Evolutionary conservation across 2,888 invertebrate genomes (phyloP), one percentile per base, ranked within the genome.

Genomic region (Bibio marci): DNA sequence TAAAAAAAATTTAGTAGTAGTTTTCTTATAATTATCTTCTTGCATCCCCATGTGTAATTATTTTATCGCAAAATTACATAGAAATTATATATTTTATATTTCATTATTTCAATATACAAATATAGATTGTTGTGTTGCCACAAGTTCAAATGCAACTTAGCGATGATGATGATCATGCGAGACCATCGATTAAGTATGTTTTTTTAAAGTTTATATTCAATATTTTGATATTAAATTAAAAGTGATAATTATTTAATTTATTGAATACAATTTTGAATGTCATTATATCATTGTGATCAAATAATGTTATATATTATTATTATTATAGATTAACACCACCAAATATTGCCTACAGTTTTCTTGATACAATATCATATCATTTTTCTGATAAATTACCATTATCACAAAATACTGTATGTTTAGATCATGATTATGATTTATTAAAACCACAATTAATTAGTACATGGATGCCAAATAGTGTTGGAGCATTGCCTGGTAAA

Each of bases 381-480:
- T 63, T 60, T 44, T 54, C 55, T 26, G 62, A 62, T 46, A 59
- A 60, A 44, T 45, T 72, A 13, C 71, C 73, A 34, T 48, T 54
- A 14, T 31, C 41, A 11, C 60, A 58, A 42, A 67, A 67, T 50
- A 67, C 67, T 41, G 76, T 80, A 19, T 91, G 91, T 57, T 67
- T 79, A 45, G 83, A 83, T 39, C 90, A 91, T 56, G 85, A 88
- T 59, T 83, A 87, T 54, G 86, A 87, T 53, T 65, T 76, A 32
- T 68, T 91, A 38, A 75, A 78, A 42, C 90, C 91, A 1, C 79
- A 86, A 51, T 77, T 90, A 45, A 80, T 87, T 43, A 85, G 87
- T 40, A 87, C 88, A 28, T 90, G 90, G 72, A 82, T 88, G 62
- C 79, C 88, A 17, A 86, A 87, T 50, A 85, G 87, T 34, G 80